Conservation (phyloP, 2,797 vertebrate genomes). For the Tangara arthus region DNA sequence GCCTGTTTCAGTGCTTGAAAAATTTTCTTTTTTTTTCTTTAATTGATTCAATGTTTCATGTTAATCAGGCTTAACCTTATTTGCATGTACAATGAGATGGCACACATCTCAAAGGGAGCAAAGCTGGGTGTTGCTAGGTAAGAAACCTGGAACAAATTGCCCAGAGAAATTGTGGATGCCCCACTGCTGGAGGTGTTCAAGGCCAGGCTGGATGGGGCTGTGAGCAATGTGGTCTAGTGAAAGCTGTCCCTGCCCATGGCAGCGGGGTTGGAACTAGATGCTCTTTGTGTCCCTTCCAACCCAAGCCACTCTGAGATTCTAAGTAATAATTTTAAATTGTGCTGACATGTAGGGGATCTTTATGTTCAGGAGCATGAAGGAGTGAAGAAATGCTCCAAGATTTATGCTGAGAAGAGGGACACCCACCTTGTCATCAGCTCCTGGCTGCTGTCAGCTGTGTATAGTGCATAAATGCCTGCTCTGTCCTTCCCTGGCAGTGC, state of each 20-base stretch:
- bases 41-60: not conserved
- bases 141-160: not conserved
- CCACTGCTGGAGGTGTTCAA: not conserved
- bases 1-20: not conserved
- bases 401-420: not conserved
- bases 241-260: not conserved
- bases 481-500: not conserved
- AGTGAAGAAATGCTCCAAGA: not conserved
- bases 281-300: not conserved
- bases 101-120: not conserved
- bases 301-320: not conserved
- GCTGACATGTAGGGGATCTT: not conserved
- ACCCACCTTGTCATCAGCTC: not conserved
- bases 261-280: not conserved
- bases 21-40: not conserved
- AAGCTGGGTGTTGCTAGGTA: not conserved
- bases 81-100: not conserved
- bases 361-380: not conserved
- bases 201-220: not conserved
- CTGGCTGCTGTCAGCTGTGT: not conserved
- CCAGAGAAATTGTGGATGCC: not conserved
- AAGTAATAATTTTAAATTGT: not conserved
- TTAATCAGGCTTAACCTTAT: not conserved
- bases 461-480: not conserved
- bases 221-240: not conserved